Percentiles rank a stretch among this genome's conserved stretches.
phyloP scores from a whole-genome alignment of 2,113 vertebrate genomes.

The Corynorhinus townsendii region DNA sequence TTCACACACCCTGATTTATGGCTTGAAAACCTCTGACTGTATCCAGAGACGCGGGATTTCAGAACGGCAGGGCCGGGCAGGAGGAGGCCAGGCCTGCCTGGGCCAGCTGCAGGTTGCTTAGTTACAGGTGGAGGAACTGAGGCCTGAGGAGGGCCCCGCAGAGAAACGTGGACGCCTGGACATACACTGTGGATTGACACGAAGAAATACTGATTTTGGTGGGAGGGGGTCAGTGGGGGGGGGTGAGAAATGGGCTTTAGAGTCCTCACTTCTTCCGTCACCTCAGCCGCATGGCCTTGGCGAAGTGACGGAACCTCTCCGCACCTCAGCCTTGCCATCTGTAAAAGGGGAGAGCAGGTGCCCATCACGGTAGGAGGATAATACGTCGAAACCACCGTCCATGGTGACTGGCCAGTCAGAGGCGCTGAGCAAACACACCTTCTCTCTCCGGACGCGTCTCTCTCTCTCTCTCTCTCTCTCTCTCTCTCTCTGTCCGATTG shows the following conservation, averaged over 20 bases:
- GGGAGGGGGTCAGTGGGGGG: background rate
- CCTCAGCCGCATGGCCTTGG: background rate
- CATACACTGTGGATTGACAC: background rate
- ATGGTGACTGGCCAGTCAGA: background rate
- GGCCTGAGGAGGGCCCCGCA: fast-evolving
- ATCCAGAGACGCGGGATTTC: background rate
- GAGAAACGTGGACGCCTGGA: background rate
- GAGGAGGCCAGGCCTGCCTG: background rate
- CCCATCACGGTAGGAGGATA: fast-evolving
- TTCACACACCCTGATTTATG: constrained; percentile 56
- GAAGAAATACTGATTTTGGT: background rate
- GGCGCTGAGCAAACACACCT: fast-evolving
- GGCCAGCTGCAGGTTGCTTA: background rate
- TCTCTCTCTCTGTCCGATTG: background rate
- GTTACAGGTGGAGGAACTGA: background rate
- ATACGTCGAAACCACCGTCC: fast-evolving
- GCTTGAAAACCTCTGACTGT: constrained; percentile 42
- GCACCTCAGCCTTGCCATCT: background rate
- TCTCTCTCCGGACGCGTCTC: background rate
- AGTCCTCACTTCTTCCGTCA: background rate
- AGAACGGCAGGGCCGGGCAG: background rate
- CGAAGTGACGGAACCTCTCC: too few relatives aligned
- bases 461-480: background rate
- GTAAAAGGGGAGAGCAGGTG: background rate
- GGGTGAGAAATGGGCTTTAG: background rate